Base-by-base conservation (phyloP, 2,113 vertebrate species). In the Verasper variegatus region DNA sequence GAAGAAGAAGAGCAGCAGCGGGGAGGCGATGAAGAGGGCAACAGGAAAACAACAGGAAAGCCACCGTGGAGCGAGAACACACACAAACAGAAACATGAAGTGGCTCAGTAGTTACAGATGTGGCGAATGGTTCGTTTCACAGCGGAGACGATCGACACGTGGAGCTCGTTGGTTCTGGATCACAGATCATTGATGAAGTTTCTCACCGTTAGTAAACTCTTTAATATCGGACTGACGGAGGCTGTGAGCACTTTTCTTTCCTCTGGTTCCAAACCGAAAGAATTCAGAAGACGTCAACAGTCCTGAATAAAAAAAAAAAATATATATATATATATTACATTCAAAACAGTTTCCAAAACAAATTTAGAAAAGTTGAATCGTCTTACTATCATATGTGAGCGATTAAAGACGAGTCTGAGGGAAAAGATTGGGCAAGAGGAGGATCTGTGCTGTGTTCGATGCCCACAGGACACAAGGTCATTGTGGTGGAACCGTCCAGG, bases 401-500 rank as follows among this genome's bases (percentile, higher is more conserved):
- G 11, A 59, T 35, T 56, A n/a, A 54, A 66, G 20, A 69, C 27
- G 47, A 11, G n/a, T 51, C 69, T 23, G 35, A 42, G 23, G 18
- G 52, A 42, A 55, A 37, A 3, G 54, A 12, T 71, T 31, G 24
- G 45, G 37, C 40, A 9, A 35, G 55, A 74, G 60, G 69, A 49
- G 42, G 37, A 35, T 66, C 60, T 74, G 77, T 57, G 45, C 56
- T 35, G 64, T 23, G 69, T 82, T 77, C 65, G 67, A 73, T 78
- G 68, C 76, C 80, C 27, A 37, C 75, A 54, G 74, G 76, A 54
- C 15, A 26, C 42, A 8, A 47, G 69, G 40, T 80, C 54, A 55
- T 31, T 69, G 85, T 63, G 84, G 86, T 78, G 68, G 47, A 74
- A 79, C 54, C 49, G 51, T 20, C 23, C 78, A 76, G 68, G 54